Evolutionary conservation across 92 coral and sea anemone genomes (phyloP).

Genomic region (Siderastrea radians): DNA sequence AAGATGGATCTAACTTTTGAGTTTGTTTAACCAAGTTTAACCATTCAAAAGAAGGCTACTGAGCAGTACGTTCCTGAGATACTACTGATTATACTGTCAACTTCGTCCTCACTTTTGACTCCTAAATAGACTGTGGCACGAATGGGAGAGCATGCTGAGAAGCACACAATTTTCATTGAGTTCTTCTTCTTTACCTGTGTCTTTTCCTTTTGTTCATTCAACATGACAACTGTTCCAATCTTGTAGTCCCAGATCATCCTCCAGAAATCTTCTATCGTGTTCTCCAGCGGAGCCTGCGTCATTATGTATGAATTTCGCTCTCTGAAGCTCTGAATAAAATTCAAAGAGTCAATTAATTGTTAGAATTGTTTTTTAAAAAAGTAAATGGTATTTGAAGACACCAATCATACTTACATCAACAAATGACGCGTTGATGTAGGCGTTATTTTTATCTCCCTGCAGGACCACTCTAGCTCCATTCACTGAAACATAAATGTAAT

Average conservation of each 20-base stretch:
- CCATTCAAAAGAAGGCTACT: too few relatives aligned
- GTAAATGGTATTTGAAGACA: too few relatives aligned
- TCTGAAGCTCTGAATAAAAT: slow-evolving; percentile 52
- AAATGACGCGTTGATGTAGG: slow-evolving; percentile 71
- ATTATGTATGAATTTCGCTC: slow-evolving; percentile 75
- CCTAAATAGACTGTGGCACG: too few relatives aligned
- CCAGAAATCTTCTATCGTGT: slow-evolving; percentile 84
- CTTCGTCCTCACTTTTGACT: too few relatives aligned
- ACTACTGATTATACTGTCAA: too few relatives aligned
- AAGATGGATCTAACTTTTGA: too few relatives aligned
- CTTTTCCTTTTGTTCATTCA: slow-evolving; percentile 71
- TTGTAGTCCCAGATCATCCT: slow-evolving; percentile 77
- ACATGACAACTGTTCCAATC: slow-evolving; percentile 84
- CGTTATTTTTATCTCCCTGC: not conserved
- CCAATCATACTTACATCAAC: slow-evolving; percentile 53
- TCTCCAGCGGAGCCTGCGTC: slow-evolving; percentile 82
- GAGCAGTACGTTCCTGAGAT: too few relatives aligned
- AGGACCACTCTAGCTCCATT: slow-evolving; percentile 51
- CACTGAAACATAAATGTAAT: slow-evolving; percentile 13
- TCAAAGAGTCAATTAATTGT: not conserved
- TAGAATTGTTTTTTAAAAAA: too few relatives aligned
- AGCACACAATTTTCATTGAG: too few relatives aligned
- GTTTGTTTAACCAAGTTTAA: too few relatives aligned
- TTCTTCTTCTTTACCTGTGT: slow-evolving; percentile 47
- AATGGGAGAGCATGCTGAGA: too few relatives aligned